phyloP scores from a whole-genome alignment of 2,888 invertebrate genomes.

The Apodemia zela region DNA sequence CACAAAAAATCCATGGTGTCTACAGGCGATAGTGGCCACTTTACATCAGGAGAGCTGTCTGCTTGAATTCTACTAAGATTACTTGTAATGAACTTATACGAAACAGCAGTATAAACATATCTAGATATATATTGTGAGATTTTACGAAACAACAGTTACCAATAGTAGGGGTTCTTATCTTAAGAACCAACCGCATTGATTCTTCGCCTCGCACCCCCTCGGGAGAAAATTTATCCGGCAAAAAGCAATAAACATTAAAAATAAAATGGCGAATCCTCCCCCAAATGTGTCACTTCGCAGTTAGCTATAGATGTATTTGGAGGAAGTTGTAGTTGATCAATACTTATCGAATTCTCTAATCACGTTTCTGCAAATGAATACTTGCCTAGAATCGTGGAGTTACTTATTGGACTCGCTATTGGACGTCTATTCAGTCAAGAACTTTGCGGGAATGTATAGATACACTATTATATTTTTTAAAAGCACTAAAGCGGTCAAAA shows the following conservation, averaged over 20 bases:
- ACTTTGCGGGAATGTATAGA: too few relatives aligned
- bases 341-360: conserved; percentile 14
- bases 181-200: conserved; percentile 67
- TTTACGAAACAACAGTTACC: conserved; percentile 20
- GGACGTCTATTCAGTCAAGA: too few relatives aligned
- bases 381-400: too few relatives aligned
- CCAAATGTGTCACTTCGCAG: conserved; percentile 40
- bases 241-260: conserved; percentile 77
- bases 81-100: neutral
- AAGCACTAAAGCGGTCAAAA: too few relatives aligned
- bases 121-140: neutral
- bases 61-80: too few relatives aligned
- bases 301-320: conserved; percentile 26
- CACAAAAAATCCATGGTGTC: too few relatives aligned
- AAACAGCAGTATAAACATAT: neutral
- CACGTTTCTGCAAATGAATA: too few relatives aligned
- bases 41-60: too few relatives aligned
- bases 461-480: too few relatives aligned
- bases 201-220: conserved; percentile 63
- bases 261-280: conserved; percentile 70
- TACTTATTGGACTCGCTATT: too few relatives aligned
- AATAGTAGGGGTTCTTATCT: conserved; percentile 43
- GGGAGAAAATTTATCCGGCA: conserved; percentile 64
- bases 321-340: conserved; percentile 21
- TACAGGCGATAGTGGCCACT: too few relatives aligned